These are phyloP conservation scores for Lepidocolaptes lacrymiger DNA, from an alignment of 2,797 vertebrate species.

Conservation along the genomic window DNA sequence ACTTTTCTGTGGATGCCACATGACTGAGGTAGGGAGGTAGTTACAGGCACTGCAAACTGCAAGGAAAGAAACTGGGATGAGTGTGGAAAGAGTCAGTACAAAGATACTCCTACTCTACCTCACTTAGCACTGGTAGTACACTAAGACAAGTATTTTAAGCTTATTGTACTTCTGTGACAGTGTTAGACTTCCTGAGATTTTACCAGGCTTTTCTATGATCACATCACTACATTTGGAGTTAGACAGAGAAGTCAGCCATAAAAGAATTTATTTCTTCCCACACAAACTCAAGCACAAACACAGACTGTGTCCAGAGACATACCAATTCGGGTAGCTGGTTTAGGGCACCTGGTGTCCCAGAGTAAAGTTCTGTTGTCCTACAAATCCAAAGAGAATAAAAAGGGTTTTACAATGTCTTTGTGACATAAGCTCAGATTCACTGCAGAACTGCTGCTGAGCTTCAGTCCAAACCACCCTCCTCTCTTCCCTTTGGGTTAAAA, in stretches of 20 bases:
- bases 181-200: neutral
- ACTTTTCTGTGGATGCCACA: slow-evolving; percentile 91
- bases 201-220: neutral
- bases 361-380: slow-evolving; percentile 91
- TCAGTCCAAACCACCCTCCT: neutral
- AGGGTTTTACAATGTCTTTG: neutral
- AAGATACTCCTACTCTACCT: neutral
- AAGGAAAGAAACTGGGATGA: neutral
- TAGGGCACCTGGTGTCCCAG: slow-evolving; percentile 94
- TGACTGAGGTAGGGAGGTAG: slow-evolving; percentile 83
- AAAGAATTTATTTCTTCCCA: neutral
- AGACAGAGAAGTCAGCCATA: neutral
- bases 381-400: neutral
- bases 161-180: neutral
- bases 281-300: neutral
- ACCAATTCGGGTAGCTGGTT: slow-evolving; percentile 92
- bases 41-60: slow-evolving; percentile 79
- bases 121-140: neutral
- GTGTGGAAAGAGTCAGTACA: neutral
- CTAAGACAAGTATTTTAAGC: neutral
- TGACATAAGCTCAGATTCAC: neutral
- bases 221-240: neutral
- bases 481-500: neutral
- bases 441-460: neutral
- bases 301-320: slow-evolving; percentile 23